These are phyloP conservation scores for Salminus brasiliensis DNA, from an alignment of 2,113 vertebrate genomes.

Conservation along the genomic window DNA sequence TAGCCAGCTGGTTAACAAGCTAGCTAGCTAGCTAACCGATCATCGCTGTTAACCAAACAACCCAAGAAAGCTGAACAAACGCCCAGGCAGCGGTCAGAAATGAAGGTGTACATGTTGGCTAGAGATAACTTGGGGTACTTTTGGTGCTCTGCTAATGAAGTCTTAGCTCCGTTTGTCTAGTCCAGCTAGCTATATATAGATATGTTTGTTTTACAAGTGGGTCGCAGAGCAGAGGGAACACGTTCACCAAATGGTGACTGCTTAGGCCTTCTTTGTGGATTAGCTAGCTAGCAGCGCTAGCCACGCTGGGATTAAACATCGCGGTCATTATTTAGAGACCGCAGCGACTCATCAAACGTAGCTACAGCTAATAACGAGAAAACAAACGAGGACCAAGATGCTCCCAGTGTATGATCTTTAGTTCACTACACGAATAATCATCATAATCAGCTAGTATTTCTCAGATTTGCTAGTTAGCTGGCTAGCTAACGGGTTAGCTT, in stretches of 20 bases:
- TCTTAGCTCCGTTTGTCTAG: too few species aligned
- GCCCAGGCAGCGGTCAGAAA: neutral
- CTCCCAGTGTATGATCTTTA: neutral
- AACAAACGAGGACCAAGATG: neutral
- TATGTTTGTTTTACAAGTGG: too few species aligned
- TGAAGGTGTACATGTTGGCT: neutral
- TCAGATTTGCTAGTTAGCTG: neutral
- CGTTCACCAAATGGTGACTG: neutral
- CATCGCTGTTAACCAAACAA: too few species aligned
- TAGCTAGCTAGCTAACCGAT: neutral
- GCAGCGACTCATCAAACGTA: neutral
- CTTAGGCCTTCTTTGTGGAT: neutral
- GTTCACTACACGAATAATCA: neutral
- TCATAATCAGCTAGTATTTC: too few species aligned
- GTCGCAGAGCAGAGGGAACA: neutral
- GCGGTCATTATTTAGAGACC: neutral
- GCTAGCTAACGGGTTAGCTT: conserved; percentile 37
- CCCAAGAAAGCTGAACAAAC: neutral
- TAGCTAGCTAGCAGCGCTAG: conserved; percentile 14
- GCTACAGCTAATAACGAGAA: neutral
- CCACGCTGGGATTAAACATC: neutral
- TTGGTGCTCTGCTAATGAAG: too few species aligned
- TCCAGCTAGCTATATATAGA: neutral
- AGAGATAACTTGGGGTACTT: too few species aligned
- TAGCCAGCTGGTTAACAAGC: conserved; percentile 6